Conservation (phyloP, 2,113 vertebrate genomes). For the Athene noctua region DNA sequence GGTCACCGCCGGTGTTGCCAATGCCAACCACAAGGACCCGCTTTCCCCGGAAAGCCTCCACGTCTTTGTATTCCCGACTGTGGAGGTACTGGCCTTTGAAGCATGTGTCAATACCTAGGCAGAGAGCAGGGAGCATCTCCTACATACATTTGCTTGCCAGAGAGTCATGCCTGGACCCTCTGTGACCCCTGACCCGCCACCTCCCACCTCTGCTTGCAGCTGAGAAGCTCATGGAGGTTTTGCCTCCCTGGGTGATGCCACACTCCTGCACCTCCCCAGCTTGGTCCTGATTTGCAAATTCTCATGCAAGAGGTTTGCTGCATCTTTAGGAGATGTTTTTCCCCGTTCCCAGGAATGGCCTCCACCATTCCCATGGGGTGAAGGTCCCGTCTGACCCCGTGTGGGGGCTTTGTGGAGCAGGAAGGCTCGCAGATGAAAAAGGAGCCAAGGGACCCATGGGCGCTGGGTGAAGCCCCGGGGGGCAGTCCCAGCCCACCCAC, state of each 20-base stretch:
- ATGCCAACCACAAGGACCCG: slow-evolving; percentile 84
- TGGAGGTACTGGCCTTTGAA: slow-evolving; percentile 84
- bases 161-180: rapidly evolving
- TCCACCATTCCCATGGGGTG: rapidly evolving
- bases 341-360: background rate
- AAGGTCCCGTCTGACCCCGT: background rate
- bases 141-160: background rate
- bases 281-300: background rate
- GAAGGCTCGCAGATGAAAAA: background rate
- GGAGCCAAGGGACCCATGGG: background rate
- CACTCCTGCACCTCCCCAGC: background rate
- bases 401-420: background rate
- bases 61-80: slow-evolving; percentile 83
- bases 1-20: slow-evolving; percentile 87
- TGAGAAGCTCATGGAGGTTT: background rate
- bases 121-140: background rate
- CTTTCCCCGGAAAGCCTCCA: slow-evolving; percentile 76
- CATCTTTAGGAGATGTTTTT: background rate
- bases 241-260: background rate
- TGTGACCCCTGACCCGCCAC: background rate
- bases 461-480: background rate
- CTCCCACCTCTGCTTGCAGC: background rate
- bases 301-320: background rate
- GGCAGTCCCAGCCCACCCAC: background rate
- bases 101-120: slow-evolving; percentile 77